Percentiles rank a stretch among this genome's conserved stretches.
Evolutionary conservation across 2,888 invertebrate genomes (phyloP).

Genomic region (Diadegma fenestrale): DNA sequence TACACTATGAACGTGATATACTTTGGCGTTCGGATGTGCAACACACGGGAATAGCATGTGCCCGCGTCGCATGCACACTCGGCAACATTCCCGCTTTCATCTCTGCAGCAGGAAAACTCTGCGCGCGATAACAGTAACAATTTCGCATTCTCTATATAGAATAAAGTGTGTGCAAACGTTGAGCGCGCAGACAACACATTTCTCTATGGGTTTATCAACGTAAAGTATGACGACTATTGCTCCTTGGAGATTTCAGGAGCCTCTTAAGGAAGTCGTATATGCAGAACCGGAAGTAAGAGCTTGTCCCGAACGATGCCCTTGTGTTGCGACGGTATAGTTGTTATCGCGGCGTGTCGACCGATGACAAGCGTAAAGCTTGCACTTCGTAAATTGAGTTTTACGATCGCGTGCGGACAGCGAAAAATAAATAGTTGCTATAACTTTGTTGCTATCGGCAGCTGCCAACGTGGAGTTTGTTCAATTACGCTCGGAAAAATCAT

Average conservation of each 20-base stretch:
- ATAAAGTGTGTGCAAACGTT: not conserved
- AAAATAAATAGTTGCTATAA: not conserved
- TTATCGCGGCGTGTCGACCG: not conserved
- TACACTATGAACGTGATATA: not conserved
- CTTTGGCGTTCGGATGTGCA: not conserved
- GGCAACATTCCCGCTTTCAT: slow-evolving; percentile 55
- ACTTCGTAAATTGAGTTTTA: not conserved
- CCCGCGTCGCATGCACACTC: slow-evolving; percentile 40
- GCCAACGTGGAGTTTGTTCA: not conserved
- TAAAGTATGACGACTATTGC: not conserved
- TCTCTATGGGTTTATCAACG: not conserved
- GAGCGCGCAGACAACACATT: not conserved
- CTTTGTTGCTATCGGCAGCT: not conserved
- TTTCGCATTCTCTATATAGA: slow-evolving; percentile 53
- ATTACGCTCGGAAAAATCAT: not conserved
- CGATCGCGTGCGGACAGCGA: not conserved
- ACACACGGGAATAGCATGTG: not conserved
- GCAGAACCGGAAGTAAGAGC: not conserved
- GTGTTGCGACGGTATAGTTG: not conserved
- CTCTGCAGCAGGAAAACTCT: slow-evolving; percentile 56
- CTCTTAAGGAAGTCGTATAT: not conserved
- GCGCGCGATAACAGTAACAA: slow-evolving; percentile 63
- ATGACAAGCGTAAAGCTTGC: not conserved
- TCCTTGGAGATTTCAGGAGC: not conserved
- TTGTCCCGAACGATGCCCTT: not conserved